phyloP scores from a whole-genome alignment of 2,797 vertebrate species.

The Trachops cirrhosus region DNA sequence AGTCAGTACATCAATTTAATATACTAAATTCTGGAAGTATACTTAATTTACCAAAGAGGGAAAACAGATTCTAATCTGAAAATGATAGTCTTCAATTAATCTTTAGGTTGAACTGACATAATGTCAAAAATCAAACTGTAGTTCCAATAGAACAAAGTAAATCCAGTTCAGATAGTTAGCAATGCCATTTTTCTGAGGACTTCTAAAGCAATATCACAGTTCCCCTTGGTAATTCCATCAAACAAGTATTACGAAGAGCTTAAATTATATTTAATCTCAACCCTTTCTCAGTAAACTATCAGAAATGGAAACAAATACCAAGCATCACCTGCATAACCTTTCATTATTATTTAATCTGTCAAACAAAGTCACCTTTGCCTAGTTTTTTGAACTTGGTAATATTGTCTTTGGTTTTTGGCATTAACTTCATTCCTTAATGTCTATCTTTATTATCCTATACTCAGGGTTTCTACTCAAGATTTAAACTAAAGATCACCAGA shows the following conservation, averaged over 20 bases:
- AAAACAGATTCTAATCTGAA: neutral
- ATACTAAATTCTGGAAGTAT: constrained; percentile 14
- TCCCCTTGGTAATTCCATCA: neutral
- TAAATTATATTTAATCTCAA: neutral
- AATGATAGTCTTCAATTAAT: neutral
- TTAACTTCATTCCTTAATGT: neutral
- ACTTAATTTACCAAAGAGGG: neutral
- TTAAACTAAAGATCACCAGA: constrained; percentile 1
- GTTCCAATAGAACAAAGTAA: neutral
- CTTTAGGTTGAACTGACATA: neutral
- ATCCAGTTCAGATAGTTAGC: neutral
- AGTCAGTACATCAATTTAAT: neutral
- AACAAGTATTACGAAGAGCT: neutral
- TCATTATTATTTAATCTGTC: neutral
- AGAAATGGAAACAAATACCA: neutral
- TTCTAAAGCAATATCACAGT: neutral
- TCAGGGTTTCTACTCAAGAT: neutral
- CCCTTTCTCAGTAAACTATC: neutral
- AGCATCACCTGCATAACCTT: neutral
- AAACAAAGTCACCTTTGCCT: neutral
- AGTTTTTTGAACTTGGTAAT: neutral
- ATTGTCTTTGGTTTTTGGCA: neutral
- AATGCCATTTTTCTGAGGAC: neutral
- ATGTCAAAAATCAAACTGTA: neutral
- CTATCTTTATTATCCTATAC: neutral